Conservation (phyloP, 1,140 invertebrate genomes). For the Colletes latitarsis region DNA sequence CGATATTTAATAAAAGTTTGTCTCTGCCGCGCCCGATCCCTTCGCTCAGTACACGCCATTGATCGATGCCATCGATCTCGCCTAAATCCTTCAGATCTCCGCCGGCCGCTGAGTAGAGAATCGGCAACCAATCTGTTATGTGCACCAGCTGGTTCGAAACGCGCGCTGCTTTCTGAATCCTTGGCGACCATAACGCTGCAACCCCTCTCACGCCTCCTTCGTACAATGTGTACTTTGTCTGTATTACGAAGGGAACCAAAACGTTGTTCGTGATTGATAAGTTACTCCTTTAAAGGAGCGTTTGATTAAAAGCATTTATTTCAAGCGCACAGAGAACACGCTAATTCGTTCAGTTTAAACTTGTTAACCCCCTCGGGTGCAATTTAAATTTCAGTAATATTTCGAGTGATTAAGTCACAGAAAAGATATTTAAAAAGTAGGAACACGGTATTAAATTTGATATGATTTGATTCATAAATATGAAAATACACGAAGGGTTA, state of each 20-base stretch:
- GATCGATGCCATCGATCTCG: constrained; percentile 83
- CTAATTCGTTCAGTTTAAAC: too few relatives aligned
- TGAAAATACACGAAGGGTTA: too few relatives aligned
- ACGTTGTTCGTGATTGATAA: too few relatives aligned
- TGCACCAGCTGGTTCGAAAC: constrained; percentile 84
- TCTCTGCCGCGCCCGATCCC: constrained; percentile 68
- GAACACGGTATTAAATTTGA: too few relatives aligned
- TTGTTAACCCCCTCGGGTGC: too few relatives aligned
- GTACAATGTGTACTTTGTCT: constrained; percentile 87
- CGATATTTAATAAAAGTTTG: constrained; percentile 79
- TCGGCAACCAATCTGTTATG: constrained; percentile 88
- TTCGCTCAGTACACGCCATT: constrained; percentile 82
- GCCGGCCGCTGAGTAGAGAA: constrained; percentile 83
- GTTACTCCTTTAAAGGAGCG: too few relatives aligned
- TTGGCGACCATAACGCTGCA: constrained; percentile 85
- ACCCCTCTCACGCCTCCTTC: constrained; percentile 87
- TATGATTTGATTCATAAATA: too few relatives aligned
- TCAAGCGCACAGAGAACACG: not conserved
- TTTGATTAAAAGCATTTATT: not conserved
- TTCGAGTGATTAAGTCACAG: too few relatives aligned
- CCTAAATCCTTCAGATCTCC: constrained; percentile 79
- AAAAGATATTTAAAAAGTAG: too few relatives aligned
- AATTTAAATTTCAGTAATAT: too few relatives aligned
- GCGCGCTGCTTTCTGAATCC: constrained; percentile 78
- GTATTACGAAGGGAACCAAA: constrained; percentile 31